phyloP scores from a whole-genome alignment of 2,113 vertebrate species.

The Notothenia coriiceps region DNA sequence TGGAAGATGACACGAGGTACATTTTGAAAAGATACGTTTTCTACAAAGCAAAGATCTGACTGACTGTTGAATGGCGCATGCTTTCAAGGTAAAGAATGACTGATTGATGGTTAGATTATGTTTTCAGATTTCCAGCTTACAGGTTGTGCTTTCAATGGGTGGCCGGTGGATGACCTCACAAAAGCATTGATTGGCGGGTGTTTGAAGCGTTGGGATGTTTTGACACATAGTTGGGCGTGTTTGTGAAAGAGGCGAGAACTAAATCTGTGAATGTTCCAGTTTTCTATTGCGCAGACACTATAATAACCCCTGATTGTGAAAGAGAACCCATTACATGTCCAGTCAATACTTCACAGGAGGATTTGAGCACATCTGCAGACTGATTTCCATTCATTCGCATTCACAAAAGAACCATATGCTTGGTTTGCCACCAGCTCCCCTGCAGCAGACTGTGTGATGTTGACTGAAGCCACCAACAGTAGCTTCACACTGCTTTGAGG shows the following conservation, averaged over 20 bases:
- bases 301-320: conserved; percentile 13
- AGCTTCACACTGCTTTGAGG: conserved; percentile 22
- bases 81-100: background rate
- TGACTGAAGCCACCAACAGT: conserved; percentile 39
- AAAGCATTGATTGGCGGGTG: conserved; percentile 13
- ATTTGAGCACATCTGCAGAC: conserved; percentile 27
- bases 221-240: conserved; percentile 25
- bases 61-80: conserved; percentile 8
- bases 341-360: conserved; percentile 15
- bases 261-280: conserved; percentile 19
- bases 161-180: conserved; percentile 37
- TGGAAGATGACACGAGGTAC: conserved; percentile 29
- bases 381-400: conserved; percentile 42
- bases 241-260: conserved; percentile 31
- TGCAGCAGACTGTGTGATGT: conserved; percentile 35
- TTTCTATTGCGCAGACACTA: conserved; percentile 5
- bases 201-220: conserved; percentile 38
- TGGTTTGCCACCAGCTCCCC: conserved; percentile 16
- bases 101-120: conserved; percentile 36
- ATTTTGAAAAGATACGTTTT: conserved; percentile 25
- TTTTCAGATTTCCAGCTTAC: conserved; percentile 35
- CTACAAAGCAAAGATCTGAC: conserved; percentile 5
- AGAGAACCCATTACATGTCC: conserved; percentile 1
- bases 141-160: background rate
- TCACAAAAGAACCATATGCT: conserved; percentile 36